Evolutionary conservation across 2,113 vertebrate species (phyloP).

Genomic region (Paedocypris sp.): DNA sequence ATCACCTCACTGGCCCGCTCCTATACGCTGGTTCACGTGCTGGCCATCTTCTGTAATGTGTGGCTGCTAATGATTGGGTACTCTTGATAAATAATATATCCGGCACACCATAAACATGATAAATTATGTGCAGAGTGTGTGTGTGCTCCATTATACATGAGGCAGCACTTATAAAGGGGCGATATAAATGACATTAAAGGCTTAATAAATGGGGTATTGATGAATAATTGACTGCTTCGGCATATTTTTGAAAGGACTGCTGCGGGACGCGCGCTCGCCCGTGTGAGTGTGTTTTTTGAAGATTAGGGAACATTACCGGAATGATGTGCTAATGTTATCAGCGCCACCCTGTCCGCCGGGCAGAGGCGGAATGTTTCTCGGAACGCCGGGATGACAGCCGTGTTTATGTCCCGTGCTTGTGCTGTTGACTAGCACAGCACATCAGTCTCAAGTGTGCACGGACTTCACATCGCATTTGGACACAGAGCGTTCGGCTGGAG

Average conservation of each 20-base stretch:
- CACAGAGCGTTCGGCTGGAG: conserved; percentile 58
- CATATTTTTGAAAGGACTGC: conserved; percentile 19
- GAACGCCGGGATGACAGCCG: conserved; percentile 62
- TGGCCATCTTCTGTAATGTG: conserved; percentile 53
- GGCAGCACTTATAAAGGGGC: conserved; percentile 49
- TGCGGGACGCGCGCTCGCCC: conserved; percentile 6
- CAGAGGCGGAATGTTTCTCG: conserved; percentile 14
- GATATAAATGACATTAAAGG: conserved; percentile 56
- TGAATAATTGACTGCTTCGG: conserved; percentile 60
- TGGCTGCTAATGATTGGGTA: conserved; percentile 47
- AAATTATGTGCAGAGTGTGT: conserved; percentile 51
- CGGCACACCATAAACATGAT: conserved; percentile 59
- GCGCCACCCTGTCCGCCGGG: conserved; percentile 45
- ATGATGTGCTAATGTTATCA: conserved; percentile 51
- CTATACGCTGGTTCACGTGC: conserved; percentile 41
- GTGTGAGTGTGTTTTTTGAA: conserved; percentile 37
- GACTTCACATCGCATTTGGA: conserved; percentile 87
- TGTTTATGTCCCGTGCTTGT: conserved; percentile 77
- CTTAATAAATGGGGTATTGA: conserved; percentile 63
- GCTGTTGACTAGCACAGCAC: conserved; percentile 73
- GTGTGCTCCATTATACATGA: conserved; percentile 60
- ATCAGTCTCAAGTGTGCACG: conserved; percentile 82
- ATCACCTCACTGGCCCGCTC: no score
- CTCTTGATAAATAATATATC: conserved; percentile 54
- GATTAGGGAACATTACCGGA: conserved; percentile 47